phyloP scores from a whole-genome alignment of 1,140 invertebrate genomes.

The Patella vulgata region DNA sequence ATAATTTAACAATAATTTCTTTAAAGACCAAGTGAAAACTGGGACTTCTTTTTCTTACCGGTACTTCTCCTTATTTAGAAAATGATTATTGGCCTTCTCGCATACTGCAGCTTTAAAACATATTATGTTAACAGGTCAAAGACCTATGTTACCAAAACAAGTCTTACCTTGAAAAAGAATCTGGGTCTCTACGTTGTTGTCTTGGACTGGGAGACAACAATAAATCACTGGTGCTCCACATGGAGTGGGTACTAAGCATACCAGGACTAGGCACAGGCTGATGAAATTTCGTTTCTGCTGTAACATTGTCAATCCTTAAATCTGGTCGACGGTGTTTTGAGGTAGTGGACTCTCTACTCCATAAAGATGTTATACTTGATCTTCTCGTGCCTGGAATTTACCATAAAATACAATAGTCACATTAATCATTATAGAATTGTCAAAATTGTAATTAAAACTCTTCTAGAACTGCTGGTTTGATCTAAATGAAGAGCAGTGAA shows the following conservation, averaged over 20 bases:
- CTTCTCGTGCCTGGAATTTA: slow-evolving; percentile 7
- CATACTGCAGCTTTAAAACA: no score
- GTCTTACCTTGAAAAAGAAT: slow-evolving; percentile 23
- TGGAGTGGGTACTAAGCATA: slow-evolving; percentile 42
- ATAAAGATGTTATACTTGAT: slow-evolving; percentile 5
- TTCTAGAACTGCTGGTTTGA: no score
- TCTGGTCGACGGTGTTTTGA: neutral
- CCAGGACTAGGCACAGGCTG: slow-evolving; percentile 45
- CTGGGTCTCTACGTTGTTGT: slow-evolving; percentile 18
- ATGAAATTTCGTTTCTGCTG: neutral
- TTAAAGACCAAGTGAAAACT: no score
- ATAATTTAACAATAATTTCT: no score
- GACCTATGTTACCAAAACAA: no score
- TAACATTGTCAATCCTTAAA: slow-evolving; percentile 10
- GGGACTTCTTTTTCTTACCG: no score
- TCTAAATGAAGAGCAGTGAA: no score
- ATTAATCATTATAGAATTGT: no score
- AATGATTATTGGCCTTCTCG: no score
- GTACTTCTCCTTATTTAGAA: no score
- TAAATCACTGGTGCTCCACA: slow-evolving; percentile 49
- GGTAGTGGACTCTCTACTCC: slow-evolving; percentile 3
- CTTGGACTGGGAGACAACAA: slow-evolving; percentile 19
- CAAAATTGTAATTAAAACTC: no score
- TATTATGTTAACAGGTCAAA: no score
- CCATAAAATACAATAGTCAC: neutral